Conservation (phyloP, 2,797 vertebrate species). For the Lutjanus argentimaculatus region DNA sequence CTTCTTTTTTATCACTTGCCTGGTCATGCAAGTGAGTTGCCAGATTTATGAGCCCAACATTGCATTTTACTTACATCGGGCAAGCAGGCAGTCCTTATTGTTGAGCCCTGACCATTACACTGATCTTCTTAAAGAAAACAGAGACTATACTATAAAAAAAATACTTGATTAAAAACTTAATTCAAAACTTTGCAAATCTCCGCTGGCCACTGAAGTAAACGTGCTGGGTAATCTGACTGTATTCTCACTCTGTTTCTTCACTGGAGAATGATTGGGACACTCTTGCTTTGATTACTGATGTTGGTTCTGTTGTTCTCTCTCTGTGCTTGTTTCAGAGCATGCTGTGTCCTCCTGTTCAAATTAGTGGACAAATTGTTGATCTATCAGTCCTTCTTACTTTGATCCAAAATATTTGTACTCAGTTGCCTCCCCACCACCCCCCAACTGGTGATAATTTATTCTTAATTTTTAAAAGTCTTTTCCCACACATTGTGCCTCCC, state of each 20-base stretch:
- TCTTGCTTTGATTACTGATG: conserved; percentile 16
- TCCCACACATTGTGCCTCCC: conserved; percentile 64
- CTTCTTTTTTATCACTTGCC: too few relatives aligned
- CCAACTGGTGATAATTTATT: conserved; percentile 52
- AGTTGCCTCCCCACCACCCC: not conserved
- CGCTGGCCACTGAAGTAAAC: too few relatives aligned
- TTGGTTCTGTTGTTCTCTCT: conserved; percentile 22
- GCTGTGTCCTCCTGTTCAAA: conserved; percentile 29
- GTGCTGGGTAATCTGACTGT: not conserved
- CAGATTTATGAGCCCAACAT: too few relatives aligned
- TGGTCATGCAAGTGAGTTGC: too few relatives aligned
- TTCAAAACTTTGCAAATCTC: too few relatives aligned
- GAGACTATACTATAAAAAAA: too few relatives aligned
- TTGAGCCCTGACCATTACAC: too few relatives aligned
- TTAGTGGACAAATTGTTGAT: conserved; percentile 46
- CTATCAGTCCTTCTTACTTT: conserved; percentile 39
- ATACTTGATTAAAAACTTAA: too few relatives aligned
- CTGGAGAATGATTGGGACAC: not conserved
- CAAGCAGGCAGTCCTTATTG: too few relatives aligned
- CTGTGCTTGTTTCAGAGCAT: conserved; percentile 3
- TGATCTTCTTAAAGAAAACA: too few relatives aligned
- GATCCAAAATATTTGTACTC: conserved; percentile 35
- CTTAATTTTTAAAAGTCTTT: conserved; percentile 31
- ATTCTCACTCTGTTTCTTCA: not conserved
- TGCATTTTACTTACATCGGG: too few relatives aligned